Percentiles rank a stretch among this genome's conserved stretches.
Conservation (phyloP, 2,797 vertebrate species). For the Gorsachius magnificus region DNA sequence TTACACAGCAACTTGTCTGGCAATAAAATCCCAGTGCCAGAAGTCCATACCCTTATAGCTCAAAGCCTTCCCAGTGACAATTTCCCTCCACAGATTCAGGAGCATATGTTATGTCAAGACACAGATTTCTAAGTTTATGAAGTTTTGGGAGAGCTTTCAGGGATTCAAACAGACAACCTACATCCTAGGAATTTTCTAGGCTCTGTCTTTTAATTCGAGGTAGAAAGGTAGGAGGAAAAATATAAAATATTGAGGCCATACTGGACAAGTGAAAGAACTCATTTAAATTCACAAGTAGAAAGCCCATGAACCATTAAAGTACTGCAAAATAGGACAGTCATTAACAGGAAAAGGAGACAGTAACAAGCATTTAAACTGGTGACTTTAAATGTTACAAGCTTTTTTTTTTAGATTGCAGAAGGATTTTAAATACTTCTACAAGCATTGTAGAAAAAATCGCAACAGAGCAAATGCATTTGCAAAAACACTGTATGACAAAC, state of each 20-base stretch:
- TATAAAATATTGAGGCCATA: neutral
- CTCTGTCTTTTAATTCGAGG: neutral
- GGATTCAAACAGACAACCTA: neutral
- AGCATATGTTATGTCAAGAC: neutral
- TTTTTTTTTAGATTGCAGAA: neutral
- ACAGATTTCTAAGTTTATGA: neutral
- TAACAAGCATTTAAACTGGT: neutral
- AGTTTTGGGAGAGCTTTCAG: neutral
- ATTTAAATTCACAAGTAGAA: neutral
- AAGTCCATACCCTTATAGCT: neutral
- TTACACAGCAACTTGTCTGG: neutral
- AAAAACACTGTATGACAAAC: neutral
- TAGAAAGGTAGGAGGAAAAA: neutral
- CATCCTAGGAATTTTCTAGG: neutral
- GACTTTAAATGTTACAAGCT: neutral
- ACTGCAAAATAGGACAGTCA: neutral
- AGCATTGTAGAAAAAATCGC: neutral
- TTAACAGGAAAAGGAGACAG: neutral
- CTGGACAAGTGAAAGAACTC: neutral
- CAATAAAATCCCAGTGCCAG: neutral
- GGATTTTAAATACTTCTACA: neutral
- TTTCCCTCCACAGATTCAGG: neutral
- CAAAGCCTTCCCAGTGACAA: neutral
- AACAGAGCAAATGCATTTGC: neutral
- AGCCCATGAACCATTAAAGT: neutral